Conservation (phyloP, 2,888 invertebrate genomes). For the Strigamia crassipes region DNA sequence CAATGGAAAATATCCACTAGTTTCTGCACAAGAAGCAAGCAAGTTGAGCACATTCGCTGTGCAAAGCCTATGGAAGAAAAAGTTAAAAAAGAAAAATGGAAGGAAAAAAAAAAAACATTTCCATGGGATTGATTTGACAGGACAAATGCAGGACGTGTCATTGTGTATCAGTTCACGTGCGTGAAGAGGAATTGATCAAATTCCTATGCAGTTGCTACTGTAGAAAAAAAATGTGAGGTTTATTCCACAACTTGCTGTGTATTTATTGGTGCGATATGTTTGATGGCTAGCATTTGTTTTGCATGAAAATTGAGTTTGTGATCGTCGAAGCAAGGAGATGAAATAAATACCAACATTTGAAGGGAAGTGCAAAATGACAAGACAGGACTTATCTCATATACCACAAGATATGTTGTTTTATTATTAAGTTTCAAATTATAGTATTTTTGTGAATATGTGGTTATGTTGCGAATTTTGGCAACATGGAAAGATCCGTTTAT, state of each 20-base stretch:
- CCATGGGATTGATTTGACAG: slow-evolving; percentile 17
- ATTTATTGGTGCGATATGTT: neutral
- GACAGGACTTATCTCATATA: no score
- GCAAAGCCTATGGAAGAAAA: neutral
- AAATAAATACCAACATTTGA: neutral
- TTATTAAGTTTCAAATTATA: no score
- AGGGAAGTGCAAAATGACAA: no score
- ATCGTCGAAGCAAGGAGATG: neutral
- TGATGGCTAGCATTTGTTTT: neutral
- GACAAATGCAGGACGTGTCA: slow-evolving; percentile 5
- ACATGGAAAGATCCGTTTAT: no score
- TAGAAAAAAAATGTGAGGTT: neutral
- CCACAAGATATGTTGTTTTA: no score
- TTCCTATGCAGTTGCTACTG: neutral
- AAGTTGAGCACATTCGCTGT: neutral
- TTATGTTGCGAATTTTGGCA: no score
- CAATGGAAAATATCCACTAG: neutral
- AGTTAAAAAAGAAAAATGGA: neutral
- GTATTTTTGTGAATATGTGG: no score
- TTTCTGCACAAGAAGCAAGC: neutral
- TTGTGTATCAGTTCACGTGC: neutral
- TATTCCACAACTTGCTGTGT: neutral
- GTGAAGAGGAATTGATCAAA: slow-evolving; percentile 21
- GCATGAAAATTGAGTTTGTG: slow-evolving; percentile 5
- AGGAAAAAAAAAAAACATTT: no score